Percentiles rank a stretch among this genome's conserved stretches.
phyloP scores from a whole-genome alignment of 1,140 invertebrate genomes.

The Drosophila malerkotliana region DNA sequence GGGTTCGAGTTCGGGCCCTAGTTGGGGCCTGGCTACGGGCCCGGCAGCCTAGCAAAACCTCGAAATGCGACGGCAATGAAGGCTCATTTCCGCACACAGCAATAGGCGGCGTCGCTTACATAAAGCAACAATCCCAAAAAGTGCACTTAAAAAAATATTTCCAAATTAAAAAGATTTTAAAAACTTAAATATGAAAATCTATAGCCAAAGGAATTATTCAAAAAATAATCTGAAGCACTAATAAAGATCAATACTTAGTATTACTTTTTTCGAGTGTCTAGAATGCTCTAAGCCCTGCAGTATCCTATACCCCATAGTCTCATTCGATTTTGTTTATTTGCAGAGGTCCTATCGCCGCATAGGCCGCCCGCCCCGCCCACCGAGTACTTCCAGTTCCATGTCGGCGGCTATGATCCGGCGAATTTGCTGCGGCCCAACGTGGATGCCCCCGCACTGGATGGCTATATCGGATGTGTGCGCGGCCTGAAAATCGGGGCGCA shows the following conservation, averaged over 20 bases:
- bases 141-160: background rate
- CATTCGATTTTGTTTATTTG: conserved; percentile 80
- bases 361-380: conserved; percentile 92
- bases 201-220: no score
- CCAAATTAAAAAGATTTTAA: background rate
- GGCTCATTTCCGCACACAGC: conserved; percentile 71
- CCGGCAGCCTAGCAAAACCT: conserved; percentile 21
- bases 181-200: background rate
- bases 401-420: conserved; percentile 92
- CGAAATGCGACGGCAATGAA: conserved; percentile 70
- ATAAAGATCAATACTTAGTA: no score
- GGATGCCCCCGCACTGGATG: conserved; percentile 86
- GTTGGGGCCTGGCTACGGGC: conserved; percentile 2
- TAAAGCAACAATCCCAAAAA: conserved; percentile 12
- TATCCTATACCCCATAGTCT: conserved; percentile 21
- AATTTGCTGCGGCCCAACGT: conserved; percentile 88
- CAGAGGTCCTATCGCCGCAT: conserved; percentile 93
- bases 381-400: conserved; percentile 94
- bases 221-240: background rate
- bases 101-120: conserved; percentile 20
- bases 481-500: conserved; percentile 94
- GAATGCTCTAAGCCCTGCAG: background rate
- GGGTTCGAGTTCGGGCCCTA: background rate
- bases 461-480: conserved; percentile 94
- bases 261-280: background rate